A percentile compares a stretch with the other conserved stretches of the same genome.
Evolutionary conservation across 2,113 vertebrate genomes (phyloP).

Genomic region (Thalassarche chlororhynchos): DNA sequence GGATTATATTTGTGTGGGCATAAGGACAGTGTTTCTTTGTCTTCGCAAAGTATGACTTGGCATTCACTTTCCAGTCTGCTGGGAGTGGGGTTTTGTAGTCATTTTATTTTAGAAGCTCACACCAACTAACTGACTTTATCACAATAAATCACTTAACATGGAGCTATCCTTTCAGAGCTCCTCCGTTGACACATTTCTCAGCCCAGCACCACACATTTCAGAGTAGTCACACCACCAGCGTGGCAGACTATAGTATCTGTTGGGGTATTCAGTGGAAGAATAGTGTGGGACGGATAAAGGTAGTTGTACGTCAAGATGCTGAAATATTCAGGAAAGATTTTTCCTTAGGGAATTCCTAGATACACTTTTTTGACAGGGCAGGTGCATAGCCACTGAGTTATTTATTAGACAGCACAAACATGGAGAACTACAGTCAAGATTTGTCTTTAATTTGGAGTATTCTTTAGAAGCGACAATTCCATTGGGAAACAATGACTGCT

Average conservation of each 20-base stretch:
- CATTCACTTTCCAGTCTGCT: not conserved
- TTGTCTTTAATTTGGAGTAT: slow-evolving; percentile 12
- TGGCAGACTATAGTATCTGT: not conserved
- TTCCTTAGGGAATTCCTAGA: slow-evolving; percentile 1
- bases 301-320: not conserved
- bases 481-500: not conserved
- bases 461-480: not conserved
- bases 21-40: not conserved
- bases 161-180: not conserved
- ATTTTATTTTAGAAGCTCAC: slow-evolving; percentile 1
- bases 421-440: not conserved
- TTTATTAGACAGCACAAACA: slow-evolving; percentile 39
- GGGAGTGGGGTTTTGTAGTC: not conserved
- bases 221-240: not conserved
- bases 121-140: not conserved
- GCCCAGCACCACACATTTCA: not conserved
- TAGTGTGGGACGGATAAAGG: not conserved
- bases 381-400: slow-evolving; percentile 21
- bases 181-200: not conserved
- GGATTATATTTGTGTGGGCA: not conserved
- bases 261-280: not conserved
- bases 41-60: not conserved
- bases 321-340: slow-evolving; percentile 45
- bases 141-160: not conserved
- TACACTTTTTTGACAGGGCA: slow-evolving; percentile 10